Conservation (phyloP, 1,140 invertebrate genomes). For the Drosophila truncata region DNA sequence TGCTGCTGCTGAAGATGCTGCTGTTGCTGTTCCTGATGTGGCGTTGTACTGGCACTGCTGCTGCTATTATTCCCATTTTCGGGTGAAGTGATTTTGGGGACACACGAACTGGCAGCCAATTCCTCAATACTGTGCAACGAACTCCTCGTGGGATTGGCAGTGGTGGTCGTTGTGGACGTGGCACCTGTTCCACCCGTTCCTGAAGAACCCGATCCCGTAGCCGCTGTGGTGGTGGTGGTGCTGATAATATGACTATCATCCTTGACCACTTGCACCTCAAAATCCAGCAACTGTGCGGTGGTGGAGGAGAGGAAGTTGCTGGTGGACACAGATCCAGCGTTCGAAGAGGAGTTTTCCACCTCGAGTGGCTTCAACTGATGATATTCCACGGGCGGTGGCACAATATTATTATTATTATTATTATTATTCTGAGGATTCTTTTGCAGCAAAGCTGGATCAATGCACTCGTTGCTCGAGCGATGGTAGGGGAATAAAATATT, state of each 20-base stretch:
- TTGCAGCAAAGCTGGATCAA: constrained; percentile 56
- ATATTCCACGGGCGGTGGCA: constrained; percentile 50
- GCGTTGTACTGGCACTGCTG: constrained; percentile 26
- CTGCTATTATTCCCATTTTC: constrained; percentile 23
- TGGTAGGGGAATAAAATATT: constrained; percentile 63
- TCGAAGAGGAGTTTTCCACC: constrained; percentile 11
- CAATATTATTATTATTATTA: constrained; percentile 31
- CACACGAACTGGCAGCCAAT: constrained; percentile 73
- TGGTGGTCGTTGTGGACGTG: constrained; percentile 40
- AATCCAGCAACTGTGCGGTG: constrained; percentile 64
- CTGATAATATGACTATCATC: constrained; percentile 50
- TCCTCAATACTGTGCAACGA: constrained; percentile 76
- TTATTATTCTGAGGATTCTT: constrained; percentile 29
- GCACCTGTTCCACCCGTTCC: constrained; percentile 35
- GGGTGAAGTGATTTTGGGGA: constrained; percentile 39
- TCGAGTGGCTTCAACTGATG: constrained; percentile 71
- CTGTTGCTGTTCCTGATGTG: constrained; percentile 17
- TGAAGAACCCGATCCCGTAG: constrained; percentile 11
- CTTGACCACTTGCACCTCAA: constrained; percentile 56
- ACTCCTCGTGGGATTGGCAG: constrained; percentile 58
- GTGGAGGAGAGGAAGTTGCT: constrained; percentile 59
- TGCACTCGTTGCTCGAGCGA: constrained; percentile 37
- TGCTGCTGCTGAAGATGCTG: constrained; percentile 36
- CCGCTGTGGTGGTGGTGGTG: constrained; percentile 41
- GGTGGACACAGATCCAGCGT: constrained; percentile 38